Evolutionary conservation across 2,797 vertebrate genomes (phyloP), one percentile per base, ranked within the genome.

Genomic region (Apogon talboti): DNA sequence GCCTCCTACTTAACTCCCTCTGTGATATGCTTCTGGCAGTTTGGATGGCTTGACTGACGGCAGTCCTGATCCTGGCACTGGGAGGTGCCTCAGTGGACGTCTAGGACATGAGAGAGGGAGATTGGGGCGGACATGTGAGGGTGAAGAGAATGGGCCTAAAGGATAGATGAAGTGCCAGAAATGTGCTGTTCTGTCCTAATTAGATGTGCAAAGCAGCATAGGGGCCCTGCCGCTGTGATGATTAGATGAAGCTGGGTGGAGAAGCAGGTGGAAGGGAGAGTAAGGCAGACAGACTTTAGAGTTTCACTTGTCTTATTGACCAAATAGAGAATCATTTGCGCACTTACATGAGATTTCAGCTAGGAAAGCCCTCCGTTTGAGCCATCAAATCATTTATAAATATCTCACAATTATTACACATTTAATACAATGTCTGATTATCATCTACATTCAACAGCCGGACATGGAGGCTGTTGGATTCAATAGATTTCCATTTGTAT

Each of bases 31-130:
- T 77, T 53, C 85, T 91, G 92, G 88, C 92, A 93, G 91, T 65
- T 90, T 65, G 82, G 91, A 93, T 80, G 82, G 84, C 77, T 89
- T 92, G 94, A 94, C 74, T 92, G 93, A 93, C 92, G 86, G 83
- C 83, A 74, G 85, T 79, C 86, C 87, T 88, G 90, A 92, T 91
- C 84, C 76, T 44, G 68, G 89, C 71, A 71, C 71, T 83, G 87
- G 84, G 85, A 90, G 86, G 85, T 68, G 71, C 87, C 81, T 82
- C 78, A 70, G 82, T 79, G 84, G 84, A 84, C 51, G 33, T 83
- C 83, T 81, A 41, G 86, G 87, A 89, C 78, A 81, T 64, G 83
- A 80, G 80, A 76, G 62, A 84, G 71, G 69, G 66, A 86, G 82
- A 89, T 87, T 89, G 83, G 79, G 79, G 83, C 42, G 73, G 89